These are phyloP conservation scores for Catharus ustulatus DNA, from an alignment of 2,797 vertebrate species.

Conservation along the genomic window DNA sequence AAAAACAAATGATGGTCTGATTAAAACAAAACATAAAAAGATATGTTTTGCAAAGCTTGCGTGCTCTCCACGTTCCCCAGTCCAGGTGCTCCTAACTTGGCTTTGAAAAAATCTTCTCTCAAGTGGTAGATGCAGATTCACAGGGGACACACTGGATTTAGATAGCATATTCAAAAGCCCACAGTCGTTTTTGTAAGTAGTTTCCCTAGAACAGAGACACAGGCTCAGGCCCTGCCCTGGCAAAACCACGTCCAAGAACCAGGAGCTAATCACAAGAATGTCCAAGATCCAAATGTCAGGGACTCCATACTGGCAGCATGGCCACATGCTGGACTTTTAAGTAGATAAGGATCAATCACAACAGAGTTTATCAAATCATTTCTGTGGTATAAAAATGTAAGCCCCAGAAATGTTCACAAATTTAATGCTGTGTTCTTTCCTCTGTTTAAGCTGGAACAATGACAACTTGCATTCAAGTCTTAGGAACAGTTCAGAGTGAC, in stretches of 20 bases:
- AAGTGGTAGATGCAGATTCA: not conserved
- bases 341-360: not conserved
- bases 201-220: not conserved
- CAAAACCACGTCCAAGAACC: not conserved
- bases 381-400: not conserved
- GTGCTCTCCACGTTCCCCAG: fast-evolving
- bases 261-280: not conserved
- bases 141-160: not conserved
- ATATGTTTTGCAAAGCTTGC: not conserved
- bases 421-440: not conserved
- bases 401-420: not conserved
- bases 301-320: not conserved
- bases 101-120: not conserved
- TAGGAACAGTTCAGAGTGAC: not conserved
- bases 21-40: not conserved
- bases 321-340: not conserved
- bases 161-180: not conserved
- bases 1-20: not conserved
- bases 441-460: not conserved
- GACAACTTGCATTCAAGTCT: not conserved
- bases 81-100: not conserved
- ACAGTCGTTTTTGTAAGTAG: not conserved
- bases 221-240: not conserved
- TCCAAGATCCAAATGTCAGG: not conserved
- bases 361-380: not conserved